phyloP scores from a whole-genome alignment of 2,113 vertebrate species.

The Phyllostomus discolor region DNA sequence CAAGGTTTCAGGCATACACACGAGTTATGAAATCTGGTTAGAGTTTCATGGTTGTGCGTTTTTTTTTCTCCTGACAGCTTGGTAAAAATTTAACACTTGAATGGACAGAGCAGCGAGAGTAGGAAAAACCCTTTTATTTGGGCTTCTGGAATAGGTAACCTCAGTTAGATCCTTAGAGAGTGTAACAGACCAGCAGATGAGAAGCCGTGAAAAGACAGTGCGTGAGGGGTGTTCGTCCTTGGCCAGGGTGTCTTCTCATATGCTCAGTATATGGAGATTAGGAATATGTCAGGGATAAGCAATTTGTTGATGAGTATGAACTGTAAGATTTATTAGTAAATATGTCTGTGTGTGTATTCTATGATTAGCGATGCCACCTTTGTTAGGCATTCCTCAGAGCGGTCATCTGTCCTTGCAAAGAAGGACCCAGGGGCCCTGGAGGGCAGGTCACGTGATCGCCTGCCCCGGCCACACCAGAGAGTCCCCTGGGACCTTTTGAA shows the following conservation, averaged over 20 bases:
- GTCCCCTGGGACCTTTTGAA: neutral
- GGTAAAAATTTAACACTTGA: neutral
- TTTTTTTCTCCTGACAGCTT: conserved; percentile 19
- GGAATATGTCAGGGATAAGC: neutral
- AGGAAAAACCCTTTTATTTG: neutral
- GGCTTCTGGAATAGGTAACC: conserved; percentile 11
- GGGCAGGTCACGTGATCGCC: neutral
- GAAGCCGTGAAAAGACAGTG: neutral
- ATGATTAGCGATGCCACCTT: neutral
- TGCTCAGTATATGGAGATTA: neutral
- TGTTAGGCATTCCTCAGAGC: neutral
- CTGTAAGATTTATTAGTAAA: neutral
- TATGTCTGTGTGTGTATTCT: neutral
- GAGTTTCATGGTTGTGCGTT: neutral
- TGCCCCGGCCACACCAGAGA: neutral
- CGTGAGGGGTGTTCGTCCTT: neutral
- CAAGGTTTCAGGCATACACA: neutral
- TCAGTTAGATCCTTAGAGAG: neutral
- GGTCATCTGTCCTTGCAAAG: neutral
- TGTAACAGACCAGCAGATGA: neutral
- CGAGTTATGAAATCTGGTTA: neutral
- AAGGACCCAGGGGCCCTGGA: neutral
- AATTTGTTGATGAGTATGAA: neutral
- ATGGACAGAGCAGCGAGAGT: neutral
- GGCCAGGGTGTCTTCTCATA: neutral